Evolutionary conservation across 2,113 vertebrate species (phyloP).

Genomic region (Abramis brama): DNA sequence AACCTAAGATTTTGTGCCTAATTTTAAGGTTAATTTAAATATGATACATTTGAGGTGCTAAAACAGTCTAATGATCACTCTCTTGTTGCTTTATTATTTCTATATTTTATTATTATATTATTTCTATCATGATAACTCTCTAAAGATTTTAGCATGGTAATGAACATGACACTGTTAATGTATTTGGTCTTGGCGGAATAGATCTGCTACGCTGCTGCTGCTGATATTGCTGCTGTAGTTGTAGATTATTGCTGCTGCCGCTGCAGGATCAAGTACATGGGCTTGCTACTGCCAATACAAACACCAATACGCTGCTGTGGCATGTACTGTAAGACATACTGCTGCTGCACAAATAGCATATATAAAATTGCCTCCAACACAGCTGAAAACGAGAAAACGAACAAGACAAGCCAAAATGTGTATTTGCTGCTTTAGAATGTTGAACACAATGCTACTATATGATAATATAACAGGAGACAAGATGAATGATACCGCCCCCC

Average conservation of each 20-base stretch:
- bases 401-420: not conserved
- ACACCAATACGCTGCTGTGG: not conserved
- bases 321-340: not conserved
- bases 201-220: not conserved
- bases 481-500: not conserved
- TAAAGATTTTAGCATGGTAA: not conserved
- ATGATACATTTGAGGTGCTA: no score
- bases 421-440: not conserved
- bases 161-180: not conserved
- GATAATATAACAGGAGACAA: not conserved
- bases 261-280: no score
- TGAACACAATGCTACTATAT: not conserved
- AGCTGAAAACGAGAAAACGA: not conserved
- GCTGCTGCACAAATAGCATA: not conserved
- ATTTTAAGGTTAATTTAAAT: no score
- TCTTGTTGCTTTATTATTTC: no score
- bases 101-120: not conserved
- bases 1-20: not conserved
- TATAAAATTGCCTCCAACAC: not conserved
- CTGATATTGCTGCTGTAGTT: not conserved
- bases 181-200: no score
- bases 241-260: no score
- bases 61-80: no score
- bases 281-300: not conserved
- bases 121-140: not conserved